Percentiles rank a stretch among this genome's conserved stretches.
These are phyloP conservation scores for Patella pellucida DNA, from an alignment of 2,888 invertebrate genomes.

Conservation along the genomic window DNA sequence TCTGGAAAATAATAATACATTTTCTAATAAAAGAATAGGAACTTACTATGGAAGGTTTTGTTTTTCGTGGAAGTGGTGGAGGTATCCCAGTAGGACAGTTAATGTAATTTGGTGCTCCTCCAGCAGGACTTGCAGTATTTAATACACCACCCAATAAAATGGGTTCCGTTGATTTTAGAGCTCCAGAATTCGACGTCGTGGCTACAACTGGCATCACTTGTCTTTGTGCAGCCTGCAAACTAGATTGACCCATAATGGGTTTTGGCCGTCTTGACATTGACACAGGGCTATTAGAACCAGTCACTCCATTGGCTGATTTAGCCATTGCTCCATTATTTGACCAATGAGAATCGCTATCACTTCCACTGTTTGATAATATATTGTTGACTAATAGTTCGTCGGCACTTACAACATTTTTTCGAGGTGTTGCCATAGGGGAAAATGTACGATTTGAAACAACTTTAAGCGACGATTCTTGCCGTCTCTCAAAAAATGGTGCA, in stretches of 20 bases:
- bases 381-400: neutral
- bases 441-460: conserved; percentile 2
- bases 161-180: conserved; percentile 11
- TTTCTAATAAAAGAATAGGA: too few relatives aligned
- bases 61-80: conserved; percentile 23
- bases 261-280: conserved; percentile 37
- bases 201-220: conserved; percentile 38
- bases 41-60: conserved; percentile 15
- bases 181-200: conserved; percentile 6
- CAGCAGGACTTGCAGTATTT: neutral
- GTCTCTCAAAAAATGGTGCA: conserved; percentile 31
- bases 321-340: neutral
- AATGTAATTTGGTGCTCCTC: neutral
- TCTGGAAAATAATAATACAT: too few relatives aligned
- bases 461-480: neutral
- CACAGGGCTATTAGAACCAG: conserved; percentile 15
- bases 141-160: neutral
- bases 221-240: conserved; percentile 33
- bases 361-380: neutral
- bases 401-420: neutral
- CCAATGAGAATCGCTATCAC: conserved; percentile 13
- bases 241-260: conserved; percentile 55
- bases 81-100: neutral
- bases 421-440: neutral
- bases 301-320: neutral